These are phyloP conservation scores for Xanthia togata DNA, from an alignment of 2,888 invertebrate genomes.

Conservation along the genomic window DNA sequence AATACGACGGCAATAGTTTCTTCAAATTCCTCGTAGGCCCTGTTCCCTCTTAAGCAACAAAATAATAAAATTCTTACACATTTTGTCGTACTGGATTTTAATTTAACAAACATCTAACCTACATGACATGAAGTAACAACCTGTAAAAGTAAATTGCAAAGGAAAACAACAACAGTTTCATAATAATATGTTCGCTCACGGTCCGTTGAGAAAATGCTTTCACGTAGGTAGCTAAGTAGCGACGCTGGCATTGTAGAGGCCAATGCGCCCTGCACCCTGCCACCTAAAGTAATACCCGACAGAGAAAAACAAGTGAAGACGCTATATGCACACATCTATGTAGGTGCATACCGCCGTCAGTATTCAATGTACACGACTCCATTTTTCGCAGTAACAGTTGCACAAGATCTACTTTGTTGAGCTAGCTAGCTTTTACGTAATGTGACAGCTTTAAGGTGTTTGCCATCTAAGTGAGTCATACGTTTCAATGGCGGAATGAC, in stretches of 20 bases:
- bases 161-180: conserved; percentile 61
- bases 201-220: conserved; percentile 74
- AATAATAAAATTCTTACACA: conserved; percentile 24
- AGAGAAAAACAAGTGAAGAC: conserved; percentile 75
- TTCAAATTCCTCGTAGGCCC: too few relatives aligned
- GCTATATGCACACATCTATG: conserved; percentile 41
- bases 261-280: conserved; percentile 60
- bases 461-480: conserved; percentile 52
- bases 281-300: conserved; percentile 60
- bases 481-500: conserved; percentile 45
- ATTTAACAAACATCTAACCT: conserved; percentile 44
- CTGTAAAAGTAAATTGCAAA: conserved; percentile 58
- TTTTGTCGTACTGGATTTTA: conserved; percentile 24
- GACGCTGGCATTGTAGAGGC: conserved; percentile 64
- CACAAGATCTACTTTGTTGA: conserved; percentile 48
- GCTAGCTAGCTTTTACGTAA: conserved; percentile 58
- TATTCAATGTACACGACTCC: conserved; percentile 57
- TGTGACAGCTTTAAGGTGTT: conserved; percentile 49
- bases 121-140: conserved; percentile 52
- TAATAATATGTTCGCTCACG: conserved; percentile 66
- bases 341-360: conserved; percentile 41
- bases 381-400: conserved; percentile 53
- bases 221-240: conserved; percentile 69
- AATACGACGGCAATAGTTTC: too few relatives aligned
- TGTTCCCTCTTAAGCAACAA: conserved; percentile 3